A percentile compares a stretch with the other conserved stretches of the same genome.
phyloP scores from a whole-genome alignment of 2,888 invertebrate species.

The Mesorhabditis spiculigera region DNA sequence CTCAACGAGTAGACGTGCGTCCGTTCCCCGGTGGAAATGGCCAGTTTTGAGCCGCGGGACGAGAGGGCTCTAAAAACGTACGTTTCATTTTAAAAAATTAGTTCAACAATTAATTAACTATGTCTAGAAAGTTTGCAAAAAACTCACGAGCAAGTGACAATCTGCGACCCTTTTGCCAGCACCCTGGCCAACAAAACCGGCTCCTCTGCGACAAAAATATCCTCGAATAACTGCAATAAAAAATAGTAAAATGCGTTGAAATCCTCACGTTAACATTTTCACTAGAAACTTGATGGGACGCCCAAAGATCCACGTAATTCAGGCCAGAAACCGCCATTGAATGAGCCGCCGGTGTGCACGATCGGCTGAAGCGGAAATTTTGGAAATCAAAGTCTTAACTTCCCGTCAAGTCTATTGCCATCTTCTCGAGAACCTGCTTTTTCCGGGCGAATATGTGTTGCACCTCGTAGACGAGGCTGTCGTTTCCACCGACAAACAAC shows the following conservation, averaged over 20 bases:
- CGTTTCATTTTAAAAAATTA: background rate
- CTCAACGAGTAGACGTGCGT: conserved; percentile 13
- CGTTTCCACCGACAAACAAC: conserved; percentile 30
- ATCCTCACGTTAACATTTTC: conserved; percentile 12
- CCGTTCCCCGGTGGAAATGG: conserved; percentile 17
- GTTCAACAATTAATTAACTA: too few relatives aligned
- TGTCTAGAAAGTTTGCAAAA: background rate
- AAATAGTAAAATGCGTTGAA: background rate
- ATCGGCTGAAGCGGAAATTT: conserved; percentile 14
- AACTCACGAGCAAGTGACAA: conserved; percentile 21
- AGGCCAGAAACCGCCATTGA: conserved; percentile 17
- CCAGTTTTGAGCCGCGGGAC: conserved; percentile 11
- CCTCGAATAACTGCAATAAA: background rate
- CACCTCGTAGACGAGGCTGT: conserved; percentile 27
- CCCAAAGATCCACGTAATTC: conserved; percentile 28
- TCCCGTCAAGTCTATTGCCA: background rate
- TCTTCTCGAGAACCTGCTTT: conserved; percentile 7
- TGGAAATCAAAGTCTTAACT: background rate
- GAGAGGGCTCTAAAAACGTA: conserved; percentile 15
- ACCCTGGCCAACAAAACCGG: conserved; percentile 18
- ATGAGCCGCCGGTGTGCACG: conserved; percentile 14
- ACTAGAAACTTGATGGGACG: conserved; percentile 20
- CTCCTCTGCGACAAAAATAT: conserved; percentile 7
- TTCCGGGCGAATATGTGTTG: conserved; percentile 17
- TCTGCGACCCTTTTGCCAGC: conserved; percentile 15